Evolutionary conservation across 2,888 invertebrate genomes (phyloP), one percentile per base, ranked within the genome.

Genomic region (Rotaria socialis): DNA sequence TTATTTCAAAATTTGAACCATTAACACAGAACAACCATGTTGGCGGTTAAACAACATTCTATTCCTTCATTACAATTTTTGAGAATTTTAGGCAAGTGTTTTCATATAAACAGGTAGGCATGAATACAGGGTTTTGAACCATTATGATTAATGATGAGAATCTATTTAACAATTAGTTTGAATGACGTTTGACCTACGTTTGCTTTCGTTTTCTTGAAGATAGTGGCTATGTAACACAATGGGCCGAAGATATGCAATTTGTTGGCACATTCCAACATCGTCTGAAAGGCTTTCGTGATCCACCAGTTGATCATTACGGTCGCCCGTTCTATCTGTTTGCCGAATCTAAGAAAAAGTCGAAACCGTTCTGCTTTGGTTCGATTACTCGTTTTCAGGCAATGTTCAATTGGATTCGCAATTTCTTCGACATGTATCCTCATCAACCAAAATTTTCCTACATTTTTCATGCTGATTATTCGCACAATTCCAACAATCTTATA

Each of bases 271-370:
- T 96, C 90, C 95, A 95, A 3, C 96, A 95, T 91, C 93, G 97
- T 16, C 93, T 96, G 90, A 94, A 94, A 88, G 97, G 97, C 0
- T 97, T 97, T 90, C 91, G 93, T 58, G 91, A 93, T 5, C 94
- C 94, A 88, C 97, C 97, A 0, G 95, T 96, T 0, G 95, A 96
- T 91, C 96, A 96, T 91, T 96, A 96, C 90, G 94, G 96, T 92
- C 92, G 96, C 55, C 93, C 95, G n/a, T 86, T 86, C 50, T 86
- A 85, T 75, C 35, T 85, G 7, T 85, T 74, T 52, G 86, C 75
- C 19, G 86, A 86, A 85, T 41, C 74, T 10, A 16, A 19, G 41
- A 35, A 43, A 43, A 5, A 1, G 90, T 85, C 92, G 92, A 56
- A 93, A 93, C 89, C 93, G 93, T 52, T 92, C 92, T 95, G 95